Evolutionary conservation across 2,888 invertebrate species (phyloP), one percentile per base, ranked within the genome.

Genomic region (Eupithecia subfuscata): DNA sequence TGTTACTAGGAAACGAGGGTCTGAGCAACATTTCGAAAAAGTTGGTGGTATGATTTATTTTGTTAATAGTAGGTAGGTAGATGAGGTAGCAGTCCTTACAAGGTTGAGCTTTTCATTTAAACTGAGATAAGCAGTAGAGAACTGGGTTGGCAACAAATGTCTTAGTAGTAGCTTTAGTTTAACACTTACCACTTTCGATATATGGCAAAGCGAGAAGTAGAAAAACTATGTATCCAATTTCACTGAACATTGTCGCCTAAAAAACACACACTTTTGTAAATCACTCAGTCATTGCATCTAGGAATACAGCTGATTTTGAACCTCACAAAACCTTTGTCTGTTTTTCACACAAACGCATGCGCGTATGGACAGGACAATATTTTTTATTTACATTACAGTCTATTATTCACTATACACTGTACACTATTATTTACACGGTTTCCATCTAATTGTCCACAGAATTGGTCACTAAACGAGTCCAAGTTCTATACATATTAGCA

Each of bases 121-220:
- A 69, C 69, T 64, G 22, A 60, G 12, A 25, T 60, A 14, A 25
- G 25, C 12, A 78, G 76, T 75, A 71, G 71, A 79, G 65, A 77
- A 83, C 74, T 81, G 78, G 72, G 78, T 82, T 81, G 82, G 79
- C 80, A 79, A 82, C 82, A 82, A 79, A 82, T 83, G 70, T 77
- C 78, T 73, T 75, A 80, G 75, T 82, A 77, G 75, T 82, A 74
- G 22, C 68, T 30, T 30, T 37, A 68, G 70, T 74, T 67, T 14
- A 69, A 75, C 75, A 95, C 96, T 96, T 88, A 96, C 96, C 96
- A 93, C 96, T 96, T 93, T 96, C 96, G 89, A 96, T 96, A 91
- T 96, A 96, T 85, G 96, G 96, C 88, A 96, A 95, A 89, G 96
- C 95, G 88, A 96, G 95, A 89, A 96, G 95, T 91, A 96, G 94